Conservation (phyloP, 2,113 vertebrate species). For the Pollachius pollachius region DNA sequence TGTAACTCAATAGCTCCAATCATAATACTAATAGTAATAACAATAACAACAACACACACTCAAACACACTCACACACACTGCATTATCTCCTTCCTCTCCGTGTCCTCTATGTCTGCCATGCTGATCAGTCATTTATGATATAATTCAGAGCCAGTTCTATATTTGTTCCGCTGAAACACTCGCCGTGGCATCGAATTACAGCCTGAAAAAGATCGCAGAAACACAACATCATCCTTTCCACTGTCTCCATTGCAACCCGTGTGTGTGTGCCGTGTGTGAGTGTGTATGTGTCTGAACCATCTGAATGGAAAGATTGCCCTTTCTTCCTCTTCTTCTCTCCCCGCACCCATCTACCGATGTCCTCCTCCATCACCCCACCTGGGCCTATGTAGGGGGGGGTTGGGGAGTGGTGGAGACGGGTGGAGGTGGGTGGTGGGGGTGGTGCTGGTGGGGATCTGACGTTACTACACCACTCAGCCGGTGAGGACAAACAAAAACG, state of each 20-base stretch:
- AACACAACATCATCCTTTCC: constrained; percentile 62
- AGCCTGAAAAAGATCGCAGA: constrained; percentile 63
- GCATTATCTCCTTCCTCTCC: constrained; percentile 14
- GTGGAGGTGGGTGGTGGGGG: neutral
- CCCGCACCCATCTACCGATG: neutral
- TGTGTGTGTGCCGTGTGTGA: too few relatives aligned
- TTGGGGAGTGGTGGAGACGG: neutral
- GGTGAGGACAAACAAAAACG: constrained; percentile 59
- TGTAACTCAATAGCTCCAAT: constrained; percentile 62
- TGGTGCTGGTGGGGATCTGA: constrained; percentile 43
- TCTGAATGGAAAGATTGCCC: constrained; percentile 58
- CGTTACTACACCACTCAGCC: constrained; percentile 69
- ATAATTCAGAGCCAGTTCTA: constrained; percentile 57
- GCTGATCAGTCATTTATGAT: constrained; percentile 68
- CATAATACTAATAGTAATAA: constrained; percentile 5
- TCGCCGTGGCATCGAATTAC: constrained; percentile 59
- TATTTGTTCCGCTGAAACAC: constrained; percentile 65
- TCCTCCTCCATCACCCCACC: constrained; percentile 8
- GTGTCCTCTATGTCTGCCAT: constrained; percentile 21
- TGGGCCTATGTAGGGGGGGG: constrained; percentile 22
- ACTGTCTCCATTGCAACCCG: constrained; percentile 37
- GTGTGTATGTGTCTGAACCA: neutral
- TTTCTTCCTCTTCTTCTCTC: constrained; percentile 16
- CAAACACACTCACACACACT: constrained; percentile 28
- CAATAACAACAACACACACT: neutral